phyloP scores from a whole-genome alignment of 1,140 invertebrate species.

The Papilio aristodemus region DNA sequence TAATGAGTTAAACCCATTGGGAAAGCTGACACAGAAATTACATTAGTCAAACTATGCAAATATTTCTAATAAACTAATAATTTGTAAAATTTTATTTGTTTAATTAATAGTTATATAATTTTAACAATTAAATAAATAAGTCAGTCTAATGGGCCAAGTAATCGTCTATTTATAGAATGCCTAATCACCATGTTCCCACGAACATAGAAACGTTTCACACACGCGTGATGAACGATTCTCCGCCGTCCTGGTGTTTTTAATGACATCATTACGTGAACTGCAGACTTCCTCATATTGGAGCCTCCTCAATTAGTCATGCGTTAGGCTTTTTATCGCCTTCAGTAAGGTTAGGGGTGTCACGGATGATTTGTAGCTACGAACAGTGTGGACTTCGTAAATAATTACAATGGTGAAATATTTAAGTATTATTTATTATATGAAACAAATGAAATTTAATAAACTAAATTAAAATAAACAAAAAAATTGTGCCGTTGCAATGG shows the following conservation, averaged over 20 bases:
- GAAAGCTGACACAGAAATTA: no score
- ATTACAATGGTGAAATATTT: background rate
- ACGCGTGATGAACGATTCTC: background rate
- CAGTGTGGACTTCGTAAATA: conserved; percentile 37
- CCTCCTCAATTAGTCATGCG: conserved; percentile 49
- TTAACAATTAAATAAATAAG: no score
- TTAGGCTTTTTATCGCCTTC: conserved; percentile 40
- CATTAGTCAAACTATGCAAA: no score
- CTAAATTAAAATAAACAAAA: no score
- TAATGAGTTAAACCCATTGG: no score
- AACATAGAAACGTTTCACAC: background rate
- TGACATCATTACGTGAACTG: conserved; percentile 44
- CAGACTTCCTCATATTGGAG: conserved; percentile 45
- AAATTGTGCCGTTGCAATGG: no score
- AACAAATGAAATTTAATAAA: no score
- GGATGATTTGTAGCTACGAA: conserved; percentile 39
- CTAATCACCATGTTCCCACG: conserved; percentile 11
- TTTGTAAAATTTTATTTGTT: no score
- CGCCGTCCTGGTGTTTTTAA: conserved; percentile 23
- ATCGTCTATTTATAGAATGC: background rate
- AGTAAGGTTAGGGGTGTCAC: conserved; percentile 52
- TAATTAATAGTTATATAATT: no score
- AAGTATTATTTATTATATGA: no score
- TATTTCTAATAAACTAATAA: no score
- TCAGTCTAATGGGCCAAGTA: background rate